Evolutionary conservation across 2,113 vertebrate genomes (phyloP), one percentile per base, ranked within the genome.

Genomic region (Cinclus mexicanus): DNA sequence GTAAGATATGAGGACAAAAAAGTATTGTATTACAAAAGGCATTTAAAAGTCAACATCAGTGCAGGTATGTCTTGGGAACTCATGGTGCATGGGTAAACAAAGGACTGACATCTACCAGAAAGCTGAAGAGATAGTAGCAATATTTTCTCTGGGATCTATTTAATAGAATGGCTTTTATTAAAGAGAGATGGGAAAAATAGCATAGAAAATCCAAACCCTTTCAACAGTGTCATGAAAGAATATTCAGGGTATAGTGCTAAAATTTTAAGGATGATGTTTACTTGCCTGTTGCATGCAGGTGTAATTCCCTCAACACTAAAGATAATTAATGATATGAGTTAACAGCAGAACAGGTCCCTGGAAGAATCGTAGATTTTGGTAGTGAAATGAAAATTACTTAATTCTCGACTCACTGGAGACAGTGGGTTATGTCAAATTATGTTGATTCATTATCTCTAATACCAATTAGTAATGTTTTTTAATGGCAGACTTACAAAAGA

Each of bases 311-410:
- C 57, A 83, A 41, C 22, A 52, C 10, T 82, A 46, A 53, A 61
- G 8, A 35, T 41, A 96, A 78, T 77, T 77, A 76, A 41, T 10
- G 8, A 52, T 69, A 28, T 52, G 61, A 70, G 25, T 60, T 75
- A 92, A 85, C 37, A 61, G 52, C 24, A 87, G 60, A 82, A 77
- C 10, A 57, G n/a, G 55, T 35, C 47, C 70, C 70, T 42, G 28
- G 44, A 94, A 82, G 21, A 91, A 84, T 75, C 17, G 31, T 74
- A 61, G 61, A 37, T 81, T 90, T 79, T 81, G 31, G 14, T 52
- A 26, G 12, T 85, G 83, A 87, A 95, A 71, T 28, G 12, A 80
- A 92, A 93, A 77, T 89, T 87, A 70, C 28, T 90, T 87, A 90
- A 94, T 18, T 42, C 17, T 69, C 3, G 3, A 47, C 69, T 91